Base-by-base conservation (phyloP, 2,888 invertebrate genomes). In the Schizotus pectinicornis region DNA sequence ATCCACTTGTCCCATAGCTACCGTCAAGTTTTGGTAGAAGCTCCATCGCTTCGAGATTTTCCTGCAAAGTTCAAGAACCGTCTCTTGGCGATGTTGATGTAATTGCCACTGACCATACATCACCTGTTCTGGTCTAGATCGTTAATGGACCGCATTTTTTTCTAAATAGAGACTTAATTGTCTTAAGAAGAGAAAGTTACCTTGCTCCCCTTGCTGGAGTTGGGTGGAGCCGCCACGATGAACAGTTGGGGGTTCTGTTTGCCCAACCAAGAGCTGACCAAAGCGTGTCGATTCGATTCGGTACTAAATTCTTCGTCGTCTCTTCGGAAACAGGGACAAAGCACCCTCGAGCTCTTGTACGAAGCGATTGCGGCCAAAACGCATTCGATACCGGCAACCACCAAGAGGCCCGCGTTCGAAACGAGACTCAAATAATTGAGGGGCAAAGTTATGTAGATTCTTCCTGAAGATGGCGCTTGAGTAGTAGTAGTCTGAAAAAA, bases 341-440 rank as follows among this genome's bases (percentile, higher is more conserved):
- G 76, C 12, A 82, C 78, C 69, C 81, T 80, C 42, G 85, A 82
- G 22, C 83, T 78, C 72, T 82, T 82, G 77, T 83, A 85, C 60
- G 85, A 81, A 64, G 81, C 80, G 51, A 82, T 68, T 49, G 83
- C 77, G 64, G 84, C 82, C 35, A 83, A 80, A 58, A 85, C 72
- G 71, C 85, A 86, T 75, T 88, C 86, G 11, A 84, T 79, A 14
- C 53, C 59, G 7, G 71, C 52, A 13, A 85, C 81, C 61, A 87
- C 79, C 43, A 88, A 81, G 5, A 89, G 77, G 0, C 85, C 86
- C 54, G 86, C 82, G 78, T 87, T 88, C 7, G 86, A 83, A 30
- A 88, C 77, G 41, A 88, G 81, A 0, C 86, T 85, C 1, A 85
- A 59, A 82, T 81, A 70, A 73, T 85, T 74, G 83, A 84, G 75